These are phyloP conservation scores for Anorthoa munda DNA, from an alignment of 2,888 invertebrate genomes.

Conservation along the genomic window DNA sequence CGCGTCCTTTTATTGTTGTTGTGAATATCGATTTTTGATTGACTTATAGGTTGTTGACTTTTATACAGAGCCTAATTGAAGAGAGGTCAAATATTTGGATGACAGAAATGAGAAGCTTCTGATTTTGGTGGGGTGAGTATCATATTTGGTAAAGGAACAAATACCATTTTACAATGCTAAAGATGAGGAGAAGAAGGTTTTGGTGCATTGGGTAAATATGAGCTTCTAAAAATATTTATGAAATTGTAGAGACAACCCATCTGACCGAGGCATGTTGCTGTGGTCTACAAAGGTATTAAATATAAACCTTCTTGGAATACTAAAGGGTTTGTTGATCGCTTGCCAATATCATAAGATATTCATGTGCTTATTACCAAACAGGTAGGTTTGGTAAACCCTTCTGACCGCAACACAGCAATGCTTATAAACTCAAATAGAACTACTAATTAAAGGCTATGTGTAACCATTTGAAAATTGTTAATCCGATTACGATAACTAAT, in stretches of 20 bases:
- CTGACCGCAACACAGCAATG: slow-evolving; percentile 2
- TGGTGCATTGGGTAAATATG: background rate
- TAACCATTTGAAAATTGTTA: slow-evolving; percentile 22
- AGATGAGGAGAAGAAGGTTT: too few species aligned
- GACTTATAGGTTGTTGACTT: slow-evolving; percentile 2
- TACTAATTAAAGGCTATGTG: slow-evolving; percentile 26
- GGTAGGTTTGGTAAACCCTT: background rate
- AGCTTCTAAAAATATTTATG: background rate
- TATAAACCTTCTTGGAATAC: background rate
- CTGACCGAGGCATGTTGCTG: background rate
- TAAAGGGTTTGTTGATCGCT: background rate
- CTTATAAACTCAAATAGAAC: background rate
- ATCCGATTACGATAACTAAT: slow-evolving; percentile 26
- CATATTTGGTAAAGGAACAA: background rate
- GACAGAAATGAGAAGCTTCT: background rate
- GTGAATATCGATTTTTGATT: slow-evolving; percentile 36
- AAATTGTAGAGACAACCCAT: too few species aligned
- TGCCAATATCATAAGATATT: background rate
- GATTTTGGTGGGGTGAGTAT: background rate
- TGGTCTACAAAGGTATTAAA: background rate
- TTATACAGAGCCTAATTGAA: background rate
- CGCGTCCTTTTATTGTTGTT: slow-evolving; percentile 28
- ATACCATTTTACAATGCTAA: too few species aligned
- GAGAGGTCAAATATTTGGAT: background rate
- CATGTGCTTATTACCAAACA: background rate